Evolutionary conservation across 2,797 vertebrate genomes (phyloP).

Genomic region (Eidolon dupreanum): DNA sequence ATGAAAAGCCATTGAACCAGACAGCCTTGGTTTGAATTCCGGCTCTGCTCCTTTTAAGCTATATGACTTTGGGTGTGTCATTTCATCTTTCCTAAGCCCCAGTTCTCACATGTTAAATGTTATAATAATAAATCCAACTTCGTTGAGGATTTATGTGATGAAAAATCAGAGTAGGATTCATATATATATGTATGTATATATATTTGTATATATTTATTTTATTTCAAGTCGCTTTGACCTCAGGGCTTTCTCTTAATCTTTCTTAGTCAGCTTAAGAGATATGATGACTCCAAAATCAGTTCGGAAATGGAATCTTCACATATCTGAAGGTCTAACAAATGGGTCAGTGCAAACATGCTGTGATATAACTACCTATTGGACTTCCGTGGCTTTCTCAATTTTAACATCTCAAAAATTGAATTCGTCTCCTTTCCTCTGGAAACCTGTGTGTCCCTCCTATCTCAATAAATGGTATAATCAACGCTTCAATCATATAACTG

Average conservation of each 20-base stretch:
- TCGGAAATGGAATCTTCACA: background rate
- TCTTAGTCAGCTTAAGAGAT: background rate
- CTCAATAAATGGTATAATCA: background rate
- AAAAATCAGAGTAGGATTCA: background rate
- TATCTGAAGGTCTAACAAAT: background rate
- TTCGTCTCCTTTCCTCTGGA: background rate
- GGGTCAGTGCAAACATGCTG: no score
- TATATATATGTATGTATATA: no score
- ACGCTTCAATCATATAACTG: slow-evolving; percentile 3
- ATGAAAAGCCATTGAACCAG: background rate
- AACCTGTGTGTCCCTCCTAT: background rate
- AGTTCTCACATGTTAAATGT: background rate
- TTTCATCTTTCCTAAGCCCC: background rate
- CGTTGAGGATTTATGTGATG: background rate
- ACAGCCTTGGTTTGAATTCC: background rate
- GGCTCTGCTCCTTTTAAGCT: background rate
- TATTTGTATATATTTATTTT: background rate
- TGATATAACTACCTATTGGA: background rate
- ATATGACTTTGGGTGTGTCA: background rate
- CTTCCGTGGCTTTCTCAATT: background rate
- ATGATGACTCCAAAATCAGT: background rate
- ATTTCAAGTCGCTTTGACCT: background rate
- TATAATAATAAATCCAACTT: slow-evolving; percentile 12
- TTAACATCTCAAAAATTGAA: background rate
- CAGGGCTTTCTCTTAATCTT: background rate